phyloP scores from a whole-genome alignment of 2,113 vertebrate genomes.

The Urocynchramus pylzowi region DNA sequence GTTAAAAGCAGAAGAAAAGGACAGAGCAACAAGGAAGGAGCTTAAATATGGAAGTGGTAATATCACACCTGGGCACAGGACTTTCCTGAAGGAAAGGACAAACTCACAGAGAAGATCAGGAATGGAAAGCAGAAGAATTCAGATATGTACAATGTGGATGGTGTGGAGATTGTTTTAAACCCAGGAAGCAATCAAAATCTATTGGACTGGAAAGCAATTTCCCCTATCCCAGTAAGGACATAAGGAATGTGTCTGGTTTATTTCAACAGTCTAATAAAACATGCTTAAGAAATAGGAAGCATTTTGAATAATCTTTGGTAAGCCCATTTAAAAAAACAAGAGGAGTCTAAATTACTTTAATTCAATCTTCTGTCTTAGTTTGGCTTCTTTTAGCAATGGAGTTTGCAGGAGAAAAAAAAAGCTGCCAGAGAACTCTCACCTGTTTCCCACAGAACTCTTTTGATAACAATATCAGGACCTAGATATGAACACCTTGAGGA shows the following conservation, averaged over 20 bases:
- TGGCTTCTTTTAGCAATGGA: neutral
- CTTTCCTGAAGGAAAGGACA: neutral
- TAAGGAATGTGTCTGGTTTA: neutral
- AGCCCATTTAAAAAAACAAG: neutral
- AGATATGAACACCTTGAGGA: neutral
- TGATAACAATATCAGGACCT: neutral
- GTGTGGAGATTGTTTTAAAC: neutral
- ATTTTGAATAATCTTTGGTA: neutral
- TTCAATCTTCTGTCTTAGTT: neutral
- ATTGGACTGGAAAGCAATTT: neutral
- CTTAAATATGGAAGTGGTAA: neutral
- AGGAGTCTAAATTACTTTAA: neutral
- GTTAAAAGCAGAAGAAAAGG: neutral
- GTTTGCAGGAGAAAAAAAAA: neutral
- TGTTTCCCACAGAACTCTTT: neutral
- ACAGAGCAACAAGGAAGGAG: neutral
- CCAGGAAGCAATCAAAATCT: neutral
- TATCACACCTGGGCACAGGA: neutral
- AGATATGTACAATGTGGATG: neutral
- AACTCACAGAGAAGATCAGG: neutral
- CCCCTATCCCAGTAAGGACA: neutral
- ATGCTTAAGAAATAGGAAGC: neutral
- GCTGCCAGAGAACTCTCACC: rapidly evolving
- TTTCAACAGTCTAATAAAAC: neutral
- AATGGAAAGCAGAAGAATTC: neutral